Conservation (phyloP, 2,113 vertebrate genomes). For the Ifrita kowaldi region DNA sequence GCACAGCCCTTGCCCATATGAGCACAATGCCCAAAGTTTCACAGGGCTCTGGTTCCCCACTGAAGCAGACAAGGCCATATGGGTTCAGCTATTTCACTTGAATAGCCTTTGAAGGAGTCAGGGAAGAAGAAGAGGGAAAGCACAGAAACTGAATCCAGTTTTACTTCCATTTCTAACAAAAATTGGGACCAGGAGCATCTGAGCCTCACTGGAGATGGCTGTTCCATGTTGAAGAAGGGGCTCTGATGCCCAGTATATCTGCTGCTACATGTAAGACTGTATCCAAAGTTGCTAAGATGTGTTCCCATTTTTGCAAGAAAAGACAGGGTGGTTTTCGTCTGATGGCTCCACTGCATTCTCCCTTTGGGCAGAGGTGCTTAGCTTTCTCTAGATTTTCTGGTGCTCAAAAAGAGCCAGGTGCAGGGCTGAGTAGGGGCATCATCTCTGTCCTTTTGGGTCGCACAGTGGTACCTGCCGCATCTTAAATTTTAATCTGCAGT, state of each 20-base stretch:
- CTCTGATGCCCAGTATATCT: constrained; percentile 43
- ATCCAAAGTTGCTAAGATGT: not conserved
- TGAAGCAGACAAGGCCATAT: not conserved
- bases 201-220: constrained; percentile 30
- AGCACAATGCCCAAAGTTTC: not conserved
- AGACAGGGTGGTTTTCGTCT: not conserved
- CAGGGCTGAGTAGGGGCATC: not conserved
- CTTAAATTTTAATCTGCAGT: constrained; percentile 34
- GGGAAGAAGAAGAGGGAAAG: not conserved
- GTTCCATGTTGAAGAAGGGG: not conserved
- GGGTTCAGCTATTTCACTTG: not conserved
- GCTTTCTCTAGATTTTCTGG: constrained; percentile 3
- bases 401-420: not conserved
- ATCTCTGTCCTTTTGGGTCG: constrained; percentile 10
- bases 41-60: not conserved
- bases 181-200: constrained; percentile 69
- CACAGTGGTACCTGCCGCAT: constrained; percentile 30
- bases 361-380: not conserved
- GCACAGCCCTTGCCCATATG: not conserved
- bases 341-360: not conserved
- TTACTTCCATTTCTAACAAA: constrained; percentile 39
- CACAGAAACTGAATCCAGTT: constrained; percentile 13
- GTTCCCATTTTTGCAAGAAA: constrained; percentile 24
- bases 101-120: not conserved
- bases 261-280: constrained; percentile 57